Evolutionary conservation across 2,113 vertebrate genomes (phyloP).

Genomic region (Mungos mungo): DNA sequence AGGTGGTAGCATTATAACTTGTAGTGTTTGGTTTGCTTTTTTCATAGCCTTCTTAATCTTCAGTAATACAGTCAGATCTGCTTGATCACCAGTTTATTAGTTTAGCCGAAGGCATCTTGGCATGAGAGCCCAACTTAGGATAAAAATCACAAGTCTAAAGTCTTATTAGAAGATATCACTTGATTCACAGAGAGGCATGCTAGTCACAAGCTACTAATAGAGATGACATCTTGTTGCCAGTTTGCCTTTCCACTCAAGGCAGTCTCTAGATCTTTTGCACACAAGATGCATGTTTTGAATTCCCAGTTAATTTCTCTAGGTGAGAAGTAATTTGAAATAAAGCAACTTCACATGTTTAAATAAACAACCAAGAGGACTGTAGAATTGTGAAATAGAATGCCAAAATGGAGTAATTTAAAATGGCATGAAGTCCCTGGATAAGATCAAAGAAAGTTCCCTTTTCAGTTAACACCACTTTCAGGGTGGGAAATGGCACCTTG

Average conservation of each 20-base stretch:
- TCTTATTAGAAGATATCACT: background rate
- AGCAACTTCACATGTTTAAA: background rate
- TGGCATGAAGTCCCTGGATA: slow-evolving; percentile 60
- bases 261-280: background rate
- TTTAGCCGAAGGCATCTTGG: background rate
- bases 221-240: background rate
- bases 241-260: background rate
- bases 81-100: slow-evolving; percentile 4
- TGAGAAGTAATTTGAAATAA: slow-evolving; percentile 25
- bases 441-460: slow-evolving; percentile 81
- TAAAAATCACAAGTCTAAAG: background rate
- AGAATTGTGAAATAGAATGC: slow-evolving; percentile 63
- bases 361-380: background rate
- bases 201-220: background rate
- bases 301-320: background rate
- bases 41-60: slow-evolving; percentile 11
- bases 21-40: background rate
- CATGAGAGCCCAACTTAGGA: background rate
- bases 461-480: slow-evolving; percentile 72
- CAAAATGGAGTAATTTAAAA: slow-evolving; percentile 25
- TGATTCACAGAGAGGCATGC: background rate
- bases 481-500: slow-evolving; percentile 65
- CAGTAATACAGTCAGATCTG: background rate
- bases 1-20: background rate
- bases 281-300: background rate